Percentiles rank a stretch among this genome's conserved stretches.
Conservation (phyloP, 2,888 invertebrate species). For the Oligia latruncula region DNA sequence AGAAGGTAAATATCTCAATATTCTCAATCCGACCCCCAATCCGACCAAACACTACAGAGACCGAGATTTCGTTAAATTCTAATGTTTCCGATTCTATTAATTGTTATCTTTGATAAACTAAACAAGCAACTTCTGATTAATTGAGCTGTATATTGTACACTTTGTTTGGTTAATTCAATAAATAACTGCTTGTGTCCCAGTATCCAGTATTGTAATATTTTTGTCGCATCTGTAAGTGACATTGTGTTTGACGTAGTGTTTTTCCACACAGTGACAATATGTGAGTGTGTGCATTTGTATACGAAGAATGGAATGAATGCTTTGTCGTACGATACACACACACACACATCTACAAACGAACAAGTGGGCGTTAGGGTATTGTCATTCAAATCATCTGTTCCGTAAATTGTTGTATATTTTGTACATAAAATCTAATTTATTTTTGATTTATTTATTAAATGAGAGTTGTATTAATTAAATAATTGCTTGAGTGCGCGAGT, state of each 20-base stretch:
- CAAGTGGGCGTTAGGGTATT: slow-evolving; percentile 75
- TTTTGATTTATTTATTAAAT: slow-evolving; percentile 80
- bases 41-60: background rate
- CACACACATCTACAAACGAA: slow-evolving; percentile 71
- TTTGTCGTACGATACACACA: slow-evolving; percentile 62
- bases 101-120: slow-evolving; percentile 3
- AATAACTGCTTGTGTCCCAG: background rate
- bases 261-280: slow-evolving; percentile 62
- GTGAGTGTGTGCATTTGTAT: slow-evolving; percentile 48
- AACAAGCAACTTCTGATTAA: background rate
- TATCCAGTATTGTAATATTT: background rate
- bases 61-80: background rate
- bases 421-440: slow-evolving; percentile 85
- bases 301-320: slow-evolving; percentile 36
- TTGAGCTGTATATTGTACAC: background rate
- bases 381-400: slow-evolving; percentile 87
- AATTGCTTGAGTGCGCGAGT: slow-evolving; percentile 73
- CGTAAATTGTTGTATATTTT: slow-evolving; percentile 86
- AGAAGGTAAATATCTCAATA: slow-evolving; percentile 7
- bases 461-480: slow-evolving; percentile 71
- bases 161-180: background rate
- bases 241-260: slow-evolving; percentile 46
- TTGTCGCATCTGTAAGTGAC: slow-evolving; percentile 40
- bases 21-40: too few species aligned
- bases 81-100: background rate